These are phyloP conservation scores for Notodonta ziczac DNA, from an alignment of 2,888 invertebrate species.

Conservation along the genomic window DNA sequence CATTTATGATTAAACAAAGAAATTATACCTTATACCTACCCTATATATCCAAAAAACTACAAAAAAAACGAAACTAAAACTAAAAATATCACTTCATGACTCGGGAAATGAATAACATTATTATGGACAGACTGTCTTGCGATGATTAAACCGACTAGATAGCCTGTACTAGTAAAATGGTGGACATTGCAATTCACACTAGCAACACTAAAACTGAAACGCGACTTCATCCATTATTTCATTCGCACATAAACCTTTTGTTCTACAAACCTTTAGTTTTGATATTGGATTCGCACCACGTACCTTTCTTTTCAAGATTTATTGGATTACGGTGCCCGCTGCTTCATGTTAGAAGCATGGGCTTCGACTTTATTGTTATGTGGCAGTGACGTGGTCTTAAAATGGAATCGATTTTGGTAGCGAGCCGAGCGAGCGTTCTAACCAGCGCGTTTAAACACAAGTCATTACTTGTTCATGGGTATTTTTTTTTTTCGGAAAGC, in stretches of 20 bases:
- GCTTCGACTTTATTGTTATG: slow-evolving; percentile 20
- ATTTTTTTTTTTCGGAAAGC: no score
- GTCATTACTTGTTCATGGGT: no score
- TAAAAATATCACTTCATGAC: no score
- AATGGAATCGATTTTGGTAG: background rate
- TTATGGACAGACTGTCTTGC: background rate
- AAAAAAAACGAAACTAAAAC: no score
- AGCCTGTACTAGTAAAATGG: background rate
- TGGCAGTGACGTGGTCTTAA: slow-evolving; percentile 4
- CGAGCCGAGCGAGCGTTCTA: background rate
- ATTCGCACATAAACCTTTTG: slow-evolving; percentile 65
- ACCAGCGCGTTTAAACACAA: no score
- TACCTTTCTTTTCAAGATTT: slow-evolving; percentile 50
- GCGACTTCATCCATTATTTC: slow-evolving; percentile 58
- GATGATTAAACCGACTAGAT: background rate
- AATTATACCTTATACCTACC: no score
- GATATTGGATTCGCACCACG: slow-evolving; percentile 60
- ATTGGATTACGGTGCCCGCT: slow-evolving; percentile 50
- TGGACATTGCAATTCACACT: background rate
- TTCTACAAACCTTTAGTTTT: slow-evolving; percentile 62
- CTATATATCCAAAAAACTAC: no score
- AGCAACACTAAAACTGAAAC: slow-evolving; percentile 3
- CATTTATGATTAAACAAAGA: no score
- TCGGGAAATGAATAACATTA: background rate
- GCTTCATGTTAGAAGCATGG: slow-evolving; percentile 30